These are phyloP conservation scores for Percina caprodes DNA, from an alignment of 2,113 vertebrate species.

Conservation along the genomic window DNA sequence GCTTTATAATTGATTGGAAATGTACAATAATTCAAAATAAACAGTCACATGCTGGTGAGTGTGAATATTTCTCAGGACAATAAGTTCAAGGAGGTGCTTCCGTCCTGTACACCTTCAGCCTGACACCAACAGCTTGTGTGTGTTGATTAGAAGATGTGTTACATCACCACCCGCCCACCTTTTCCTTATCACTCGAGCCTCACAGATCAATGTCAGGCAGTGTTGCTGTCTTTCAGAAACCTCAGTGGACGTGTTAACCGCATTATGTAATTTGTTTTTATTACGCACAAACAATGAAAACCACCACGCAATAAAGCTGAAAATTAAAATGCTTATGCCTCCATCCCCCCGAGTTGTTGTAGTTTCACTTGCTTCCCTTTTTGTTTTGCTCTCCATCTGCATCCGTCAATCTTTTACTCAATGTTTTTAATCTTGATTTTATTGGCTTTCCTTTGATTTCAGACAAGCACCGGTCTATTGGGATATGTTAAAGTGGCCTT, in stretches of 20 bases:
- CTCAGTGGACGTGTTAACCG: slow-evolving; percentile 41
- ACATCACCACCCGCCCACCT: slow-evolving; percentile 52
- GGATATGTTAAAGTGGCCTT: slow-evolving; percentile 23
- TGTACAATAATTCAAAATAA: slow-evolving; percentile 1
- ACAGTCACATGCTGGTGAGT: not conserved
- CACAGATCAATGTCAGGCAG: slow-evolving; percentile 50
- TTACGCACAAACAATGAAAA: slow-evolving; percentile 39
- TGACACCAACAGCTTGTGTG: slow-evolving; percentile 44
- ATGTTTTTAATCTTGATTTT: slow-evolving; percentile 5
- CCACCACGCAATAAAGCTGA: slow-evolving; percentile 15
- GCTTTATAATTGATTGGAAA: slow-evolving; percentile 7
- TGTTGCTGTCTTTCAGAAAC: slow-evolving; percentile 30
- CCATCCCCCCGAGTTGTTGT: not conserved
- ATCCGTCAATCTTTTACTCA: slow-evolving; percentile 6
- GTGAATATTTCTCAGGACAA: slow-evolving; percentile 16
- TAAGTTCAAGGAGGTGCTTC: slow-evolving; percentile 11
- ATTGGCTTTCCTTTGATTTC: slow-evolving; percentile 23
- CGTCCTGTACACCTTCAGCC: not conserved
- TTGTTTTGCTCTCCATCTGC: not conserved
- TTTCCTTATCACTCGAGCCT: slow-evolving; percentile 32
- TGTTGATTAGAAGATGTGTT: slow-evolving; percentile 38
- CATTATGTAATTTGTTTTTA: slow-evolving; percentile 50
- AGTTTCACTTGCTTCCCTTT: slow-evolving; percentile 11
- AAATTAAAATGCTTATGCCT: slow-evolving; percentile 38
- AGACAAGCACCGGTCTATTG: slow-evolving; percentile 6